Base-by-base conservation (phyloP, 1,140 invertebrate species). In the Lordiphosa mommai region DNA sequence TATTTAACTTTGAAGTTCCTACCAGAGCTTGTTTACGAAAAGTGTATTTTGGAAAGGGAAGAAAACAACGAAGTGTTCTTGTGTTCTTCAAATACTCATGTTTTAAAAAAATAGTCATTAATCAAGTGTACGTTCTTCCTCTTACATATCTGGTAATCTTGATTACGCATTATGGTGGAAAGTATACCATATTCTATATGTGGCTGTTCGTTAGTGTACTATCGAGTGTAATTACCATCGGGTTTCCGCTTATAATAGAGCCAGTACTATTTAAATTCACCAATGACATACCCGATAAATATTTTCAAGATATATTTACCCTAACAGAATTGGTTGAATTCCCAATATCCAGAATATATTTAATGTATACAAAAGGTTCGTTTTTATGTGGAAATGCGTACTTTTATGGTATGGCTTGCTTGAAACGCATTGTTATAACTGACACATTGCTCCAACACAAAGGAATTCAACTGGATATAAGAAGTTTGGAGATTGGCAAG, bases 381-480 rank as follows among this genome's bases (percentile, higher is more conserved):
- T n/a, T 16, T 20, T n/a, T 14, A 40, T 40, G 37, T 40, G 37
- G 13, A 40, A 40, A 40, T 23, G 38, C 17, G 4, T 41, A 41
- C 9, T 41, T 41, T 10, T 41, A 20, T 41, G 38, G 17, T 5
- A 23, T 41, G 38, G 17, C 38, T 10, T 41, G 38, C 4, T 41
- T 20, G 2, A 41, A 41, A 20, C 38, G 38, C 0, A 41, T 23
- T 41, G 38, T 41, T 23, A 6, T 41, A 23, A 41, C 16, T 41
- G 38, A 41, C 9, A 23, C 38, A 10, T 23, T 41, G 5, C 23
- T 41, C n/a, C 17, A 20, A 4, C n/a, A 41, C 17, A 23, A 12
- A 9, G 9, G 4, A 10, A 41, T 6, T 12, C 0, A 6, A 10
- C 17, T 10, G 17, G 16, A 12, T 20, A 41, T 1, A 12, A 20